These are phyloP conservation scores for Enteromius treurensis DNA, from an alignment of 2,797 vertebrate genomes.

Conservation along the genomic window DNA sequence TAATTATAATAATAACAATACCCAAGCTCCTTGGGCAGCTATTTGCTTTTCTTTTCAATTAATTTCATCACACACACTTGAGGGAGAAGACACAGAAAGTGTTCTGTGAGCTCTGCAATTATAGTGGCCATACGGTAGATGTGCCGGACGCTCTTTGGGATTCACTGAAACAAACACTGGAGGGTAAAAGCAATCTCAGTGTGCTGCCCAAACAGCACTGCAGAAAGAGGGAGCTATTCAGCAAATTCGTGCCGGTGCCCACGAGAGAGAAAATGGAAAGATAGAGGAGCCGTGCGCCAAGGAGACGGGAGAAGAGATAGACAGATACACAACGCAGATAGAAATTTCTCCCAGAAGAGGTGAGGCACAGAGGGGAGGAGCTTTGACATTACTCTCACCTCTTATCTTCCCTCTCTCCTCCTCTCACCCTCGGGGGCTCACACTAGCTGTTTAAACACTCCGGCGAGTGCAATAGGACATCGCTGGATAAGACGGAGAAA, in stretches of 20 bases:
- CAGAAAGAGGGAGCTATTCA: constrained; percentile 36
- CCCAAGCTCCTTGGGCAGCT: constrained; percentile 74
- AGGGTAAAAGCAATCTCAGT: background rate
- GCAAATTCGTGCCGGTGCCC: background rate
- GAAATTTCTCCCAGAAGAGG: constrained; percentile 48
- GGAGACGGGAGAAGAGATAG: constrained; percentile 49
- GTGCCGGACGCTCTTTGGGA: constrained; percentile 14
- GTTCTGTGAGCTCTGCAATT: constrained; percentile 10
- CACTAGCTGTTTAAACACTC: constrained; percentile 56
- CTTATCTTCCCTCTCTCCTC: constrained; percentile 54
- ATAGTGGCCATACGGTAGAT: background rate
- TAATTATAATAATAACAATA: constrained; percentile 82
- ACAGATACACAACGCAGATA: constrained; percentile 57
- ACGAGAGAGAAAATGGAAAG: constrained; percentile 30
- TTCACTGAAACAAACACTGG: background rate
- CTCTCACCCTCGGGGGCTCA: constrained; percentile 37
- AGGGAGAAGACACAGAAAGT: constrained; percentile 63
- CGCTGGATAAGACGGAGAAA: constrained; percentile 51
- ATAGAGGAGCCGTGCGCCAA: constrained; percentile 19
- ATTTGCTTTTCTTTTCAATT: constrained; percentile 81
- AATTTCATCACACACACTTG: constrained; percentile 77
- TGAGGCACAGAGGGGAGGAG: constrained; percentile 43
- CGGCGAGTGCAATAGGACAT: constrained; percentile 45
- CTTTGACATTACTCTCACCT: constrained; percentile 54
- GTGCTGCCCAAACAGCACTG: constrained; percentile 4